Percentiles rank a stretch among this genome's conserved stretches.
Conservation (phyloP, 1,140 invertebrate species). For the Solenopsis fugax region DNA sequence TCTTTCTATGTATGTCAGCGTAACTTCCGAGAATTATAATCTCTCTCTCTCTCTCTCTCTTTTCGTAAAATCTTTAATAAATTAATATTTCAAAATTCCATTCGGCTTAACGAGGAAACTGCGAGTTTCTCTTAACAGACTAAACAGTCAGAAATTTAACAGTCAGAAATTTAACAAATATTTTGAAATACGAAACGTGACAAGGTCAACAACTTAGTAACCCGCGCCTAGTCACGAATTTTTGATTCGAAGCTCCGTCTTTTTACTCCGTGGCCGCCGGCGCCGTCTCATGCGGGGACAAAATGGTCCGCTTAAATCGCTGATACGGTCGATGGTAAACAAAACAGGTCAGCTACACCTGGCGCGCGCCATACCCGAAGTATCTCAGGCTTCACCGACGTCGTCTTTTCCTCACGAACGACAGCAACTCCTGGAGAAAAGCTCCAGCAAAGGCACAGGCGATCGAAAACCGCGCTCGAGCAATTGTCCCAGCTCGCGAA, state of each 20-base stretch:
- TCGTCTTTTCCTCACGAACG: background rate
- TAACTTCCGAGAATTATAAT: background rate
- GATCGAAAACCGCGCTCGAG: background rate
- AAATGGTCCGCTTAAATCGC: background rate
- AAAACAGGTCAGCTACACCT: background rate
- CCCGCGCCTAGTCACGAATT: background rate
- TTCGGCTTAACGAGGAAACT: constrained; percentile 12
- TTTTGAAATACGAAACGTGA: background rate
- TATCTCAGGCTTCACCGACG: background rate
- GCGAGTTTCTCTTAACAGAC: background rate
- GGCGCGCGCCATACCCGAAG: background rate
- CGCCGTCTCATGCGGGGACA: background rate
- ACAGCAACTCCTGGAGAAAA: too few relatives aligned
- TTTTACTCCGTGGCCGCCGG: background rate
- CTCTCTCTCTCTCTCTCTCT: background rate
- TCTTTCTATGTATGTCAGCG: background rate
- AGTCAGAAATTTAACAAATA: constrained; percentile 43
- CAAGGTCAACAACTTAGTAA: background rate
- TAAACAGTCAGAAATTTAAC: constrained; percentile 42
- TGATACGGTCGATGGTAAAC: background rate
- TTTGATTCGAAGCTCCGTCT: background rate
- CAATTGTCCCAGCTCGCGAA: background rate
- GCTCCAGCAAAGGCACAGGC: background rate
- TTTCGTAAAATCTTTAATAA: constrained; percentile 34
- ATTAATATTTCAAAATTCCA: constrained; percentile 10